phyloP scores from a whole-genome alignment of 2,113 vertebrate species.

The Chlorodrepanis virens region DNA sequence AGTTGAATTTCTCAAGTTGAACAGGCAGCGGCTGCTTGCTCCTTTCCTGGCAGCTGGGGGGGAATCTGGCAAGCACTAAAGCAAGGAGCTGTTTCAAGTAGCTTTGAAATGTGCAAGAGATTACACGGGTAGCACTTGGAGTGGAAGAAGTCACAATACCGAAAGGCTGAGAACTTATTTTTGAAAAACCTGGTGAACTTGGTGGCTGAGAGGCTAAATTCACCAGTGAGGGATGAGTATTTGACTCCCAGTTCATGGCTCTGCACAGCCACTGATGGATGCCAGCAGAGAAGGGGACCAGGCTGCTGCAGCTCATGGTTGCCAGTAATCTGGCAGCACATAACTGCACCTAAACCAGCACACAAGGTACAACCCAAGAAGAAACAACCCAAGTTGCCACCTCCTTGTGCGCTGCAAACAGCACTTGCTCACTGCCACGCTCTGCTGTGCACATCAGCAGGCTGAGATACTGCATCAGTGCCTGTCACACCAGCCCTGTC shows the following conservation, averaged over 20 bases:
- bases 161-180: conserved; percentile 11
- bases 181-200: neutral
- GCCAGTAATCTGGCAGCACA: neutral
- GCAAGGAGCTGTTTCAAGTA: conserved; percentile 58
- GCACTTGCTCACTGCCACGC: neutral
- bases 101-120: conserved; percentile 38
- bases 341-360: neutral
- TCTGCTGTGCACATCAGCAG: neutral
- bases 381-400: neutral
- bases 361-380: neutral
- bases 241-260: neutral
- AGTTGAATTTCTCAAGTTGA: conserved; percentile 65
- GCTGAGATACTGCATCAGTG: neutral
- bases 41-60: conserved; percentile 64
- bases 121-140: conserved; percentile 28
- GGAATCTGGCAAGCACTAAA: conserved; percentile 55
- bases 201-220: neutral
- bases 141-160: conserved; percentile 17
- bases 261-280: neutral
- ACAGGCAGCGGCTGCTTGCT: conserved; percentile 59
- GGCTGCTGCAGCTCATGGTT: neutral
- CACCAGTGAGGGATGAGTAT: neutral
- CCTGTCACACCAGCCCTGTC: neutral
- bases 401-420: neutral
- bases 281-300: neutral